Percentiles rank a stretch among this genome's conserved stretches.
Conservation (phyloP, 2,888 invertebrate genomes). For the Xestia c-nigrum region DNA sequence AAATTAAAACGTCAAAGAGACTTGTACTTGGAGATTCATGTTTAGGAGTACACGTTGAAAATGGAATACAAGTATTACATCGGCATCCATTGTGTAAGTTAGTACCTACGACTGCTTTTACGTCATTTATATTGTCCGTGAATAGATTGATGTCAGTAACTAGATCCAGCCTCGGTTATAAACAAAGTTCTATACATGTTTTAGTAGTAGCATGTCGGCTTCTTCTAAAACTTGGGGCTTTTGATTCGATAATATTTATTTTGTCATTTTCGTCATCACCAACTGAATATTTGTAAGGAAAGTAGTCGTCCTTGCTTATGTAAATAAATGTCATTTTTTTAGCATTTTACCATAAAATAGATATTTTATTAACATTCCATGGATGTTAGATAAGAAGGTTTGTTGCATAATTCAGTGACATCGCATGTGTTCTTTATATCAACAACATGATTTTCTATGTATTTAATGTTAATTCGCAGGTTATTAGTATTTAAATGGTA, state of each 20-base stretch:
- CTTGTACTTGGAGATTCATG: background rate
- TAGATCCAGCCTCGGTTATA: background rate
- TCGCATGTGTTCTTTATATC: constrained; percentile 17
- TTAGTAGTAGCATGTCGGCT: background rate
- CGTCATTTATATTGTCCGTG: constrained; percentile 25
- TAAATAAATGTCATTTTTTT: constrained; percentile 34
- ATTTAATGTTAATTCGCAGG: constrained; percentile 33
- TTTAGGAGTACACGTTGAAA: background rate
- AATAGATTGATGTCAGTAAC: constrained; percentile 5
- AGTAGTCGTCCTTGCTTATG: constrained; percentile 25
- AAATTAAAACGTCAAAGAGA: background rate
- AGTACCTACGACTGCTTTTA: background rate
- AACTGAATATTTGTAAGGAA: constrained; percentile 45
- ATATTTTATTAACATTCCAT: constrained; percentile 34
- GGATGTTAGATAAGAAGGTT: constrained; percentile 21
- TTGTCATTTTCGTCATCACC: background rate
- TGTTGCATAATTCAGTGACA: constrained; percentile 32
- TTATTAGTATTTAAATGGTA: constrained; percentile 51
- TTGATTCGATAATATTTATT: background rate
- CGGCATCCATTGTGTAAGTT: background rate
- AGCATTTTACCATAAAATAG: constrained; percentile 9
- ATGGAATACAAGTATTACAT: background rate
- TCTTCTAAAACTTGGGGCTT: background rate
- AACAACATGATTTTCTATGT: constrained; percentile 25
- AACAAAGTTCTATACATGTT: background rate